Conservation (phyloP, 2,888 invertebrate species). For the Habrosyne pyritoides region DNA sequence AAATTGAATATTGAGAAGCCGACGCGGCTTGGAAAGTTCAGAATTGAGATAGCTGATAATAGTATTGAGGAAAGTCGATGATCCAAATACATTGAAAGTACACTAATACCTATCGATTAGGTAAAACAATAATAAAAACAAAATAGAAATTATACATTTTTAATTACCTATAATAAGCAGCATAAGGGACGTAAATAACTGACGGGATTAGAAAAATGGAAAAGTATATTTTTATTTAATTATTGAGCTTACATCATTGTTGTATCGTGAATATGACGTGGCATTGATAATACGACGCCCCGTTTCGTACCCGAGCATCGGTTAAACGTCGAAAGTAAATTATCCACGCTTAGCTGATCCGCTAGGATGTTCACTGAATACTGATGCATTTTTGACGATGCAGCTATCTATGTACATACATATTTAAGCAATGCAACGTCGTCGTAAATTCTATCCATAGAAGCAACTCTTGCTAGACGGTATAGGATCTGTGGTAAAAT, state of each 20-base stretch:
- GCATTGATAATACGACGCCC: background rate
- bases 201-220: too few relatives aligned
- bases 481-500: background rate
- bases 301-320: constrained; percentile 12
- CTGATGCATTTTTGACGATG: constrained; percentile 54
- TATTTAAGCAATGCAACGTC: background rate
- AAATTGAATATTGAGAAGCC: constrained; percentile 22
- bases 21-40: background rate
- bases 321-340: constrained; percentile 41
- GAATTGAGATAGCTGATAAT: background rate
- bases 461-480: background rate
- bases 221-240: too few relatives aligned
- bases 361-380: constrained; percentile 35
- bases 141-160: too few relatives aligned
- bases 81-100: too few relatives aligned
- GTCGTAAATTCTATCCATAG: background rate
- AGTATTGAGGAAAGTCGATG: too few relatives aligned
- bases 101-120: too few relatives aligned
- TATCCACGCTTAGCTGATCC: constrained; percentile 35
- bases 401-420: constrained; percentile 12
- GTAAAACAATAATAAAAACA: background rate
- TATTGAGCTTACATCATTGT: too few relatives aligned
- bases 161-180: background rate
- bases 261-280: background rate
- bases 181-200: too few relatives aligned